phyloP scores from a whole-genome alignment of 2,113 vertebrate genomes.

The Ancistrus triradiatus region DNA sequence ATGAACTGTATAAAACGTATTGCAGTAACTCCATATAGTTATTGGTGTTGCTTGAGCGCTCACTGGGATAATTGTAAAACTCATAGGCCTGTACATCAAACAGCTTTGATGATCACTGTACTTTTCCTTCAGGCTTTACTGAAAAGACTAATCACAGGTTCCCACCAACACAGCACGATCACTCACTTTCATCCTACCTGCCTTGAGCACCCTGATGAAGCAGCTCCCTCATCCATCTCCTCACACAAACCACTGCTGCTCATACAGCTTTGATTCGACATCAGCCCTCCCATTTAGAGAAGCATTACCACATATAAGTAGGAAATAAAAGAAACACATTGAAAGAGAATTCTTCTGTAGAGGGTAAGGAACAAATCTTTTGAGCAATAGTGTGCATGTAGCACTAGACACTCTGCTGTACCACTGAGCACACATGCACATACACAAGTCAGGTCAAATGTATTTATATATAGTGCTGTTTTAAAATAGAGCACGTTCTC shows the following conservation, averaged over 20 bases:
- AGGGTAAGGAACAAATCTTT: too few relatives aligned
- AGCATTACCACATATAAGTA: constrained; percentile 1
- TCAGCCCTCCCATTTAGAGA: constrained; percentile 8
- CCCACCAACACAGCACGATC: constrained; percentile 24
- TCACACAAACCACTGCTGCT: constrained; percentile 1
- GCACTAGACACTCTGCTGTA: too few relatives aligned
- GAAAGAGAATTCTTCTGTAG: too few relatives aligned
- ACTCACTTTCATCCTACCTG: constrained; percentile 25
- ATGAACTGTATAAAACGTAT: background rate
- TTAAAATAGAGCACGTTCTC: too few relatives aligned
- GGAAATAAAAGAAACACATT: background rate
- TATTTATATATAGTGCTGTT: too few relatives aligned
- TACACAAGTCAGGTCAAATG: too few relatives aligned
- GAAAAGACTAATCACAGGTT: constrained; percentile 37
- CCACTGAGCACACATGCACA: too few relatives aligned
- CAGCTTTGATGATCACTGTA: constrained; percentile 28
- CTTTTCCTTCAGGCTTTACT: constrained; percentile 29
- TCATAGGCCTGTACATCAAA: constrained; percentile 17
- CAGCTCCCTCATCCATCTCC: constrained; percentile 16
- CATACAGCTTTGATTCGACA: constrained; percentile 8
- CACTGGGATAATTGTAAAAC: constrained; percentile 9
- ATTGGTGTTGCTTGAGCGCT: background rate
- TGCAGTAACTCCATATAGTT: background rate
- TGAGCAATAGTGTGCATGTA: too few relatives aligned
- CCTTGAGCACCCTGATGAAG: constrained; percentile 22